Evolutionary conservation across 2,113 vertebrate species (phyloP), one percentile per base, ranked within the genome.

Genomic region (Rallus limicola): DNA sequence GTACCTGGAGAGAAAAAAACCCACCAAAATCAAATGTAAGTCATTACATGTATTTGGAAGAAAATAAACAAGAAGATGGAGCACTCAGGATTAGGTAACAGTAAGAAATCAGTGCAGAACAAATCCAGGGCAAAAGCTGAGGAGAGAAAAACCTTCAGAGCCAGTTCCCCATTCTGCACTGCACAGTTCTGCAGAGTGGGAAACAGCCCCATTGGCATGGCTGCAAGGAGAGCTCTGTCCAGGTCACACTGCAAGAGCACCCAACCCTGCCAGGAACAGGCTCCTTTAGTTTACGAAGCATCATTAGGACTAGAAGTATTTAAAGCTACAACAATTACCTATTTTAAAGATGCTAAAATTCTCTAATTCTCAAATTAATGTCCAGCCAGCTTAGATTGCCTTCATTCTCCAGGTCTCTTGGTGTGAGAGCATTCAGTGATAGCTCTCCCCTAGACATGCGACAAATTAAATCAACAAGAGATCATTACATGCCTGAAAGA

Each of bases 201-300:
- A 58, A 82, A 38, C 9, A 69, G 92, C 67, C n/a, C 60, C 46
- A 89, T 11, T 0, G 5, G 89, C 68, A 28, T 1, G 55, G 25
- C 55, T 62, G 88, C 83, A 42, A 53, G 25, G 28, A 23, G 38
- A 50, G 70, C 53, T 53, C 84, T 20, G 55, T 18, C 81, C 89
- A 42, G 90, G 96, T 53, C 52, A 63, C 16, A 58, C 90, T 69
- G 90, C 95, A 44, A 92, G 75, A 92, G 84, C 80, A 36, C 88
- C 13, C 3, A 38, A 4, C 16, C 40, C 92, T 88, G 92, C 94
- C 95, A 92, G 19, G 64, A 90, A 70, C 8, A 0, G 0, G 0
- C 8, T 88, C 64, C 90, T 80, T 29, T 6, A 0, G 81, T 74
- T 58, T n/a, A 6, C 1, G 48, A 13, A 94, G 75, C 69, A 9